These are phyloP conservation scores for Sturmia bella DNA, from an alignment of 2,888 invertebrate species.

Conservation along the genomic window DNA sequence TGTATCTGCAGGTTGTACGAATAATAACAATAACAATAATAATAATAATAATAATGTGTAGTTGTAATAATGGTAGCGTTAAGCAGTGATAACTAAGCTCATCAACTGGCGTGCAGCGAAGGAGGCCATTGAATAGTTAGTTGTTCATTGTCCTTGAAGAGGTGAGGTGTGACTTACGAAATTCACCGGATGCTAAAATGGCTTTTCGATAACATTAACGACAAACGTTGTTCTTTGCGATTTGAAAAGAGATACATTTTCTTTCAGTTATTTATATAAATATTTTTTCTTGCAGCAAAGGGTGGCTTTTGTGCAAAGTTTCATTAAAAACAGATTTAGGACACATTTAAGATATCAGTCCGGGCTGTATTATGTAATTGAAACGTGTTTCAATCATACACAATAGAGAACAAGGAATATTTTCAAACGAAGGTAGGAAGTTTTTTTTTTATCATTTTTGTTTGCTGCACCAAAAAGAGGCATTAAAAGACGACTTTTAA, in stretches of 20 bases:
- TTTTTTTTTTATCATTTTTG: no score
- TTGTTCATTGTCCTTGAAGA: conserved; percentile 45
- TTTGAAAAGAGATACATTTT: neutral
- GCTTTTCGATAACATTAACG: conserved; percentile 75
- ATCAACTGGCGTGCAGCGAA: conserved; percentile 46
- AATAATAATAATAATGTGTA: no score
- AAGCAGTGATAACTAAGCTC: conserved; percentile 67
- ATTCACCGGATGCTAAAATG: conserved; percentile 76
- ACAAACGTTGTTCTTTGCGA: conserved; percentile 22
- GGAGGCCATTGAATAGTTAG: conserved; percentile 35
- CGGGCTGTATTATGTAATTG: neutral
- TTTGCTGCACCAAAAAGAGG: no score
- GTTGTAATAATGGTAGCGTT: conserved; percentile 63
- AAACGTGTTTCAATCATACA: neutral
- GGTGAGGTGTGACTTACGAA: conserved; percentile 50
- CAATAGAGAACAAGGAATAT: no score
- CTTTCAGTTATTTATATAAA: neutral
- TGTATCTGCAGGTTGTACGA: conserved; percentile 43
- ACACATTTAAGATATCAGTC: neutral
- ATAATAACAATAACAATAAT: no score
- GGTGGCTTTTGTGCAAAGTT: conserved; percentile 20
- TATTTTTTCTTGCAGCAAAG: neutral
- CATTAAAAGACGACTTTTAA: no score
- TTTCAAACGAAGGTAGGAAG: no score
- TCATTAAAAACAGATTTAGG: neutral